These are phyloP conservation scores for Eilema sororculum DNA, from an alignment of 2,888 invertebrate species.

Conservation along the genomic window DNA sequence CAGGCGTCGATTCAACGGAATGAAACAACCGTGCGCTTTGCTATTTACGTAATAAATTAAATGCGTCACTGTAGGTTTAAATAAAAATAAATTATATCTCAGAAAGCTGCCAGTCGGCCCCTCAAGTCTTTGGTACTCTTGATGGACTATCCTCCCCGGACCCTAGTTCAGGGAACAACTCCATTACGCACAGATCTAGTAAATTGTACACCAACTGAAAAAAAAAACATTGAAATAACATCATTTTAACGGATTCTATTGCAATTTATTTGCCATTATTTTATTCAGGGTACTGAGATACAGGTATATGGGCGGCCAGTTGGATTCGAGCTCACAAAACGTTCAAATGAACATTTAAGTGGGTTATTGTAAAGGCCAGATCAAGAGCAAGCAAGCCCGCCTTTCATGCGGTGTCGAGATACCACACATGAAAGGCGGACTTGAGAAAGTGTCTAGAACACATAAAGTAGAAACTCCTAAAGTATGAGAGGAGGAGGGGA, in stretches of 20 bases:
- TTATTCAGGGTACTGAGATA: no score
- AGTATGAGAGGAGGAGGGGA: no score
- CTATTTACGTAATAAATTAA: constrained; percentile 45
- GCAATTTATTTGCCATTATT: no score
- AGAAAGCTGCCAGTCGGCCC: constrained; percentile 26
- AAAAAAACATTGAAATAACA: constrained; percentile 8
- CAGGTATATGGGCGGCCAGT: no score
- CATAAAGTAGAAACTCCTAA: no score
- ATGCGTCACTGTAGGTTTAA: constrained; percentile 33
- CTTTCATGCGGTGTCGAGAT: no score
- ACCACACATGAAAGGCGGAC: no score
- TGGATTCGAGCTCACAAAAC: no score
- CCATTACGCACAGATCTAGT: constrained; percentile 91
- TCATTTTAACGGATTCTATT: neutral
- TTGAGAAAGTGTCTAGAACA: no score
- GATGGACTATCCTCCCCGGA: constrained; percentile 46
- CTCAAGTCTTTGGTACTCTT: constrained; percentile 70
- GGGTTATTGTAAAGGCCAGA: no score
- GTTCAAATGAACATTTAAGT: no score
- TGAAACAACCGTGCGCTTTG: constrained; percentile 43
- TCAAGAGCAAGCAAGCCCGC: no score
- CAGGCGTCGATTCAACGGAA: constrained; percentile 10
- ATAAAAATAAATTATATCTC: constrained; percentile 39
- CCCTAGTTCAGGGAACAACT: constrained; percentile 91
- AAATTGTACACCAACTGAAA: constrained; percentile 91